phyloP scores from a whole-genome alignment of 2,797 vertebrate genomes.

The Streptopelia turtur region DNA sequence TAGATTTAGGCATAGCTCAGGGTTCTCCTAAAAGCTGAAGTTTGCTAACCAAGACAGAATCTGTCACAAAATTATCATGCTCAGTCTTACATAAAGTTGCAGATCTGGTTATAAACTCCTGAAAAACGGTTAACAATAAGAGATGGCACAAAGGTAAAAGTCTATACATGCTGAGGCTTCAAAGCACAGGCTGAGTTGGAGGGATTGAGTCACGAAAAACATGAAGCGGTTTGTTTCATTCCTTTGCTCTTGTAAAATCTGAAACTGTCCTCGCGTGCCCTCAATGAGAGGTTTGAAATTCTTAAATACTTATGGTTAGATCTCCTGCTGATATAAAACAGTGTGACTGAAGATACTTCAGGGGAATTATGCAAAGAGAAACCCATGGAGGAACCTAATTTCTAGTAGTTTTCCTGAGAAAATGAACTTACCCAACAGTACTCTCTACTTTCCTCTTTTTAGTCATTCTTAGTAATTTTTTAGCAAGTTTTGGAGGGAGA shows the following conservation, averaged over 20 bases:
- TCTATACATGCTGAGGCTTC: neutral
- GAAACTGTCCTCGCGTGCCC: slow-evolving; percentile 18
- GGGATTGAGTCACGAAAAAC: slow-evolving; percentile 25
- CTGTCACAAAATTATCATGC: neutral
- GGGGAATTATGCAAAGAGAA: slow-evolving; percentile 12
- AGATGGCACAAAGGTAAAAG: neutral
- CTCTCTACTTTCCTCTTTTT: neutral
- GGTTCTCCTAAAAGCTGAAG: neutral
- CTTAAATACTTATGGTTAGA: slow-evolving; percentile 29
- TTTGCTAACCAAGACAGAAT: neutral
- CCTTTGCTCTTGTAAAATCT: slow-evolving; percentile 29
- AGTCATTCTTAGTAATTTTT: neutral
- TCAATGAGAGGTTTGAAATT: neutral
- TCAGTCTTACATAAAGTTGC: neutral
- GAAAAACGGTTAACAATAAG: neutral
- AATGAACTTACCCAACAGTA: neutral
- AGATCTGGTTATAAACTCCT: neutral
- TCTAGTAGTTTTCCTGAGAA: neutral
- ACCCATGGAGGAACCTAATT: neutral
- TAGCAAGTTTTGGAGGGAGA: neutral
- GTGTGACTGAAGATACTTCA: neutral
- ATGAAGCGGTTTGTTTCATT: neutral
- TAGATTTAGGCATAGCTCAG: neutral
- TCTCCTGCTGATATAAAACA: slow-evolving; percentile 6
- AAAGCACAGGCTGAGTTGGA: neutral